Base-by-base conservation (phyloP, 2,113 vertebrate genomes). In the Progne subis region DNA sequence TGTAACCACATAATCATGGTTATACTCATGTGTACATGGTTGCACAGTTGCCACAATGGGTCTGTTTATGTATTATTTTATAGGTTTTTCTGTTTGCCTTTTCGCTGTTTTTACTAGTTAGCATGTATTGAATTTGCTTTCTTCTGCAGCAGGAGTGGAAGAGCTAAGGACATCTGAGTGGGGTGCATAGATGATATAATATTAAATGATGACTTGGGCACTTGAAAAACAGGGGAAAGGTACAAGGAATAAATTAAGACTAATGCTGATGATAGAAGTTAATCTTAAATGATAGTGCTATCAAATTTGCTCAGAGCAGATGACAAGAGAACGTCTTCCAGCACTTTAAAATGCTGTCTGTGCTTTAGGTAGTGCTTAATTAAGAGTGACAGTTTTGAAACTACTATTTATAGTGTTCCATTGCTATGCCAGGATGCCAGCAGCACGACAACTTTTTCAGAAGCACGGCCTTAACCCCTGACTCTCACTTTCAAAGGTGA, bases 301-400 rank as follows among this genome's bases (percentile, higher is more conserved):
- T 83, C 88, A 86, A 77, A 86, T 90, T 80, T 55, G 34, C 76
- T 88, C 29, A 39, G 71, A 90, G 76, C 79, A 93, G 43, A 77
- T 92, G 94, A 94, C 80, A 94, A 34, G 94, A 86, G 75, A 90
- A 67, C n/a, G 21, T 92, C 67, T 92, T 94, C 64, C 86, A 92
- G 79, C 79, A 59, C 96, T 93, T 92, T 81, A 82, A 93, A 93
- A 90, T 88, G 64, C 85, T 90, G 84, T 89, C 72, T 86, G 46
- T 96, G 82, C 88, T 96, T 95, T 90, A 95, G 88, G 64, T 88
- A 81, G 44, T 70, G 71, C 72, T 92, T 93, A 97, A 95, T 97
- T 86, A 92, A 92, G 92, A 94, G 50, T 88, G 88, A 86, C 92
- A 86, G 72, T 83, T 95, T 90, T 88, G 59, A 83, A 88, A 65